Base-by-base conservation (phyloP, 2,113 vertebrate genomes). In the Aptenodytes patagonicus region DNA sequence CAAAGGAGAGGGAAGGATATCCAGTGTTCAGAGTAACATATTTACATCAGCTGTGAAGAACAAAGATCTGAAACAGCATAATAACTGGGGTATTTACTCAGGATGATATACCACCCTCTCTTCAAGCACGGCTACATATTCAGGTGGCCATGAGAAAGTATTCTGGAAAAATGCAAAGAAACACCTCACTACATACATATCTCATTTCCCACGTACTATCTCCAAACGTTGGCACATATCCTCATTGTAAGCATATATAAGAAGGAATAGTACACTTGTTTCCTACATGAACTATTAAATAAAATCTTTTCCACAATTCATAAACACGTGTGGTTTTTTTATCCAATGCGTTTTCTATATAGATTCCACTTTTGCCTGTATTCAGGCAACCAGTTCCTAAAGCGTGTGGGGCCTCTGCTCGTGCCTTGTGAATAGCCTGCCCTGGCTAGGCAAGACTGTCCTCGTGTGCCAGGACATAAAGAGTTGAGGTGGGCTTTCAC, bases 321-420 rank as follows among this genome's bases (percentile, higher is more conserved):
- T 60, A n/a, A 42, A 24, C 15, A 15, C 5, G 11, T 6, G 3
- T 8, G 17, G 3, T 0, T 1, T 1, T 75, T 88, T 61, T 61
- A 64, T 18, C 9, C 29, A 46, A 26, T 14, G 8, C 2, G 12
- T 92, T 73, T 90, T 58, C 49, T 44, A 1, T 26, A 64, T 1
- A 40, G 22, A 61, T 57, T 86, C 31, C 3, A 52, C 14, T 42
- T 92, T 58, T 72, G 12, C 9, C 34, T 82, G 17, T 34, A 17
- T 64, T 89, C 73, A 64, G 26, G 10, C 5, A 90, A 42, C 6
- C 13, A 52, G 17, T 36, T 90, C 21, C 38, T 83, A 17, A 40
- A 76, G 21, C 0, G 0, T 8, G 3, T 0, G 3, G 13, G 32
- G 15, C n/a, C 29, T n/a, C 16, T 79, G 61, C 19, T 77, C 0